A percentile compares a stretch with the other conserved stretches of the same genome.
Evolutionary conservation across 2,113 vertebrate species (phyloP).

Genomic region (Bambusicola thoracicus): DNA sequence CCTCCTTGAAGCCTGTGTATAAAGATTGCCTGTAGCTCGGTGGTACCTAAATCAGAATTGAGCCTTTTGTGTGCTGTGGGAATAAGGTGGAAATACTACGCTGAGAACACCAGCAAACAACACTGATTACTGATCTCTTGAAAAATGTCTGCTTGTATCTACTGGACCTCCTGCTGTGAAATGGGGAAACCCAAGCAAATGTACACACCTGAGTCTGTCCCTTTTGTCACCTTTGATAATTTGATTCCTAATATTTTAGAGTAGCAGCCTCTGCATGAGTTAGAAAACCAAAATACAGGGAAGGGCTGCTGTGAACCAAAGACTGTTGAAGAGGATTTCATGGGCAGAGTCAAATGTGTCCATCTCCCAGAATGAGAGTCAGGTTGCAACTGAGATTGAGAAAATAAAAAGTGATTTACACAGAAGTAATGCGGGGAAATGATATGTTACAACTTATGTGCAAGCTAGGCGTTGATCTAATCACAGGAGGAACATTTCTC

Average conservation of each 20-base stretch:
- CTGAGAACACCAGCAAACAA: neutral
- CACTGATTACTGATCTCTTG: neutral
- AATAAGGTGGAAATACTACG: neutral
- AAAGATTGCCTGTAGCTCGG: neutral
- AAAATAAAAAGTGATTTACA: constrained; percentile 5
- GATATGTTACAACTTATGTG: neutral
- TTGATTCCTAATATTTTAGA: neutral
- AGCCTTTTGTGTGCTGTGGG: neutral
- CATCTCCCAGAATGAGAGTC: neutral
- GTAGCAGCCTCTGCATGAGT: neutral
- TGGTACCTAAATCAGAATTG: constrained; percentile 9
- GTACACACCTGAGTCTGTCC: neutral
- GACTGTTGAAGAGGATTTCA: neutral
- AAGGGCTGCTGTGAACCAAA: neutral
- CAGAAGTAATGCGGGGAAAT: neutral
- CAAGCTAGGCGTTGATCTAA: neutral
- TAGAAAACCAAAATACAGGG: neutral
- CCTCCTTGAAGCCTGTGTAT: neutral
- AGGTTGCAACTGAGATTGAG: neutral
- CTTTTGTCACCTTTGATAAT: neutral
- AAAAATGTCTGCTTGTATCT: neutral
- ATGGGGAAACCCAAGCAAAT: neutral
- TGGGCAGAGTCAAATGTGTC: neutral
- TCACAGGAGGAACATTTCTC: neutral
- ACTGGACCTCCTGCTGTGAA: neutral